Evolutionary conservation across 1,140 invertebrate genomes (phyloP), one percentile per base, ranked within the genome.

Genomic region (Drosophila kohkoa): DNA sequence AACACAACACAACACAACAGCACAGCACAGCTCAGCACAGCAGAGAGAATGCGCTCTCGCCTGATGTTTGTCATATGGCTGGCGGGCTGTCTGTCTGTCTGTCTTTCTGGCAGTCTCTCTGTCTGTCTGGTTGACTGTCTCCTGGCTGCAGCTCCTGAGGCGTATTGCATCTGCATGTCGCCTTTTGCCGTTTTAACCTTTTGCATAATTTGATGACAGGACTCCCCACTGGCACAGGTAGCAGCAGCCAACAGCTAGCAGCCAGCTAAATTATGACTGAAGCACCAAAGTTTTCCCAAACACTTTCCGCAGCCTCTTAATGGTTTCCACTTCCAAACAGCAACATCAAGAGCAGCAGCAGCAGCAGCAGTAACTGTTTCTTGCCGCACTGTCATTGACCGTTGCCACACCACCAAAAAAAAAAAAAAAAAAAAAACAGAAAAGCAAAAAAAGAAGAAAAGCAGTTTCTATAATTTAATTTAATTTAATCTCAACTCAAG

Each of bases 401-500:
- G 46, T 67, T 46, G 63, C 62, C 65, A 69, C 20, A 3, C 20
- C 3, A 25, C 20, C 3, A 25, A 25, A 25, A 25, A 25, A 25
- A 4, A 25, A 20, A 20, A 1, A 3, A 3, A 20, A n/a, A n/a
- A n/a, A n/a, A n/a, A n/a, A n/a, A n/a, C n/a, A n/a, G n/a, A n/a
- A n/a, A n/a, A n/a, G n/a, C n/a, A n/a, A n/a, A n/a, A n/a, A n/a
- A 16, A 20, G 3, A 20, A 20, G 20, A 20, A 3, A 25, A 25
- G 20, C 3, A 25, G 3, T 62, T 70, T 82, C 64, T 60, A 67
- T 70, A 87, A 77, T 70, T 83, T 88, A 72, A 82, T 86, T 87
- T 85, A 65, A 83, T 86, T 86, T 89, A 68, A 83, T 81, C 75
- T 73, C 64, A 70, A 67, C 73, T 77, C 78, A 81, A 66, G 52